Conservation (phyloP, 2,113 vertebrate species). For the Ochotona princeps region DNA sequence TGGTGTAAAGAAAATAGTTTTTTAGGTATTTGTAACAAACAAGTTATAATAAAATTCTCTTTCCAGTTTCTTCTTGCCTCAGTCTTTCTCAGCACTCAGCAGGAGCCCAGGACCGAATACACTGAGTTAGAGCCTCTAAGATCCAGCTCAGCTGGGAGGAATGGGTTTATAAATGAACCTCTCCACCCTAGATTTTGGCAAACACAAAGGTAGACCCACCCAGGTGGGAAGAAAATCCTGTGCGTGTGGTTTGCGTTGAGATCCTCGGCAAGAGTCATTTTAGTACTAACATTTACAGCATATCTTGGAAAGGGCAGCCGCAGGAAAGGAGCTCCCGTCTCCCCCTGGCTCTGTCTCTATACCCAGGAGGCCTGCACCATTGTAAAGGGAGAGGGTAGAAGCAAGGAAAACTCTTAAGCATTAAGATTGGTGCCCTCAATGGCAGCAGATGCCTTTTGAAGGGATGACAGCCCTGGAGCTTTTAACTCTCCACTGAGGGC, state of each 20-base stretch:
- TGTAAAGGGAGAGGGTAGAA: neutral
- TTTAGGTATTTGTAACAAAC: constrained; percentile 58
- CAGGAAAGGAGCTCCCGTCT: neutral
- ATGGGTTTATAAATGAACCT: constrained; percentile 1
- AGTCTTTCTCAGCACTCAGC: neutral
- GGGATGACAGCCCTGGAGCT: neutral
- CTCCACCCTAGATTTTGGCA: constrained; percentile 15
- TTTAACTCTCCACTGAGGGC: neutral
- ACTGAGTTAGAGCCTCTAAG: neutral
- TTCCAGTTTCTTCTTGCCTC: constrained; percentile 33
- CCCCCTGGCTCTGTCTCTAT: neutral
- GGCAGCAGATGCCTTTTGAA: neutral
- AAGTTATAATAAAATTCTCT: constrained; percentile 80
- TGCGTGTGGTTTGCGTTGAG: neutral
- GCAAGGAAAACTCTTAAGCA: neutral
- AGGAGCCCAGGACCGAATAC: neutral
- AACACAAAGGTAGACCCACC: neutral
- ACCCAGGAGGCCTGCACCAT: neutral
- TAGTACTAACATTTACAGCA: neutral
- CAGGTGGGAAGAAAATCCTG: neutral
- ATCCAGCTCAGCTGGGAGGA: neutral
- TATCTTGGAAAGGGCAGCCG: neutral
- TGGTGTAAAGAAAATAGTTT: constrained; percentile 67
- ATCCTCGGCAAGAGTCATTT: neutral
- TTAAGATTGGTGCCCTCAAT: neutral